These are phyloP conservation scores for Agonopterix arenella DNA, from an alignment of 2,888 invertebrate genomes.

Conservation along the genomic window DNA sequence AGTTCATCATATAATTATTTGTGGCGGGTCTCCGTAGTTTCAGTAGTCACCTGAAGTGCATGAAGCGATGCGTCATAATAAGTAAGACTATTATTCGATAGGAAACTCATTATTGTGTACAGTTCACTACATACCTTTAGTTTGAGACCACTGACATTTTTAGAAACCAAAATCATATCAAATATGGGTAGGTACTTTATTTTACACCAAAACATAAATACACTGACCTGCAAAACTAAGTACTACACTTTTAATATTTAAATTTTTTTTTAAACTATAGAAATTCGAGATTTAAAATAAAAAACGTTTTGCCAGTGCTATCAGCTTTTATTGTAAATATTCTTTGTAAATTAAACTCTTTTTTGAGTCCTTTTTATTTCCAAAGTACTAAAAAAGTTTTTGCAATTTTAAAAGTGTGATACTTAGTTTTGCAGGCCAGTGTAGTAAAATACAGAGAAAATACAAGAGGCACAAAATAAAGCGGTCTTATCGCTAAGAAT, in stretches of 20 bases:
- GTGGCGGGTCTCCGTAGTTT: background rate
- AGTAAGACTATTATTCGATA: conserved; percentile 2
- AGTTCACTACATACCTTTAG: background rate
- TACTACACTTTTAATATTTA: no score
- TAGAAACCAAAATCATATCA: background rate
- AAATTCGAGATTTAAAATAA: no score
- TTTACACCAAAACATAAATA: background rate
- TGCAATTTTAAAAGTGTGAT: no score
- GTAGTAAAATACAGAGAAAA: background rate
- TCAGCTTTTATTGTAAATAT: no score
- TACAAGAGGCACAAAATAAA: background rate
- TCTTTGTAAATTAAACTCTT: no score
- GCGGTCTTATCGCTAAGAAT: background rate
- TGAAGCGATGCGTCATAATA: conserved; percentile 4
- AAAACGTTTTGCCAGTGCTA: no score
- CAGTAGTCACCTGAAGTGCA: conserved; percentile 1
- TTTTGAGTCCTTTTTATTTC: no score
- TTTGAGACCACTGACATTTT: background rate
- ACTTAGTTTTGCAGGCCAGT: no score
- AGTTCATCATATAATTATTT: no score
- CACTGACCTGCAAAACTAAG: no score
- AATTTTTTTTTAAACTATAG: no score
- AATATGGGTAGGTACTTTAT: background rate
- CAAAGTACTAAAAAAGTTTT: no score
- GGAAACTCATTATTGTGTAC: background rate